phyloP scores from a whole-genome alignment of 2,888 invertebrate species.

The Trichogramma evanescens region DNA sequence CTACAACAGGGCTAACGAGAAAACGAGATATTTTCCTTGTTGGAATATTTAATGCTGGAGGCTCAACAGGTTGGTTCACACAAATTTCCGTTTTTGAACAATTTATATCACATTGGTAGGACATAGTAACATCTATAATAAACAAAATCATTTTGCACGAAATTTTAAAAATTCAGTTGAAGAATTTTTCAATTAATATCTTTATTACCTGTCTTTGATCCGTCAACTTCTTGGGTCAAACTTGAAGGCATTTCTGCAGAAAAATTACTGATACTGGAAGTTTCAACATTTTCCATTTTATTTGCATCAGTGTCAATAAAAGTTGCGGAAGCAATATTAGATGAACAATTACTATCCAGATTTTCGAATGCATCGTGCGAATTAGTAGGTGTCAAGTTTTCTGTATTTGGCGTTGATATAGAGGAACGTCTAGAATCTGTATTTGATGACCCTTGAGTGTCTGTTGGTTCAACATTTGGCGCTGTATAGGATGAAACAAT shows the following conservation, averaged over 20 bases:
- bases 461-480: neutral
- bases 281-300: conserved; percentile 11
- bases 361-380: conserved; percentile 31
- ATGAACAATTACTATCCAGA: conserved; percentile 31
- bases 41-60: conserved; percentile 36
- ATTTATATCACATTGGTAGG: too few species aligned
- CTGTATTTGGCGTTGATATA: conserved; percentile 43
- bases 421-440: conserved; percentile 40
- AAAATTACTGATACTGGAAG: conserved; percentile 1
- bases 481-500: neutral
- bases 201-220: neutral
- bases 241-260: neutral
- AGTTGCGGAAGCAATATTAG: conserved; percentile 17
- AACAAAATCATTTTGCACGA: too few species aligned
- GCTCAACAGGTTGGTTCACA: conserved; percentile 23
- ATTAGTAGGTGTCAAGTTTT: conserved; percentile 41
- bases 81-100: neutral
- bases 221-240: neutral
- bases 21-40: conserved; percentile 56
- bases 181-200: too few species aligned
- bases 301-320: conserved; percentile 29
- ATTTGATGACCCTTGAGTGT: neutral
- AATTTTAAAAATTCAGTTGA: too few species aligned
- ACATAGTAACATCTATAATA: too few species aligned
- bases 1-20: conserved; percentile 73